Evolutionary conservation across 1,140 invertebrate species (phyloP), one percentile per base, ranked within the genome.

Genomic region (Hormaphis cornu): DNA sequence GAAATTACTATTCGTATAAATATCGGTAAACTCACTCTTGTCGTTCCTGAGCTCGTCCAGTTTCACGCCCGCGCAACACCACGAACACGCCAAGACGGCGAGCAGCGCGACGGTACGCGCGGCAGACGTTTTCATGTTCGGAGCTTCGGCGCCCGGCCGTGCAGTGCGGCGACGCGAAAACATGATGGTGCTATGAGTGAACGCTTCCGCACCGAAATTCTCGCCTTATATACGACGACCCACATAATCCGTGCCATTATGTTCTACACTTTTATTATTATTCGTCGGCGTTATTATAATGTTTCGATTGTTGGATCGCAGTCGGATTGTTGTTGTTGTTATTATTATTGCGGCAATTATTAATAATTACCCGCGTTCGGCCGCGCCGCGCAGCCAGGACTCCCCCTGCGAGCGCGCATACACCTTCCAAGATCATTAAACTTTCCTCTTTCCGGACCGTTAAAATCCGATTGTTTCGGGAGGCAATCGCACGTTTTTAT

Each of bases 401-500:
- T 22, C 61, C 61, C 18, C 30, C 9, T 9, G n/a, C n/a, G n/a
- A 24, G 40, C 14, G 61, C 44, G 44, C n/a, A n/a, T n/a, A n/a
- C n/a, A n/a, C 20, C 28, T 28, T 28, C 50, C 61, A 66, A 50
- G 44, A 66, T 66, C 61, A 66, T 66, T 66, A 66, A 66, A 66
- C 61, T 66, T 66, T 66, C 20, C 61, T 50, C 28, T 66, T 66
- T 66, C 61, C 61, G 28, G 28, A 66, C 61, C 61, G 61, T 66
- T 66, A 66, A 66, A 48, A 66, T 33, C 20, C 44, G 35, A 66
- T 66, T 66, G 61, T 66, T 46, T 66, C 10, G 24, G 22, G 35
- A 66, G 61, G 24, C n/a, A 46, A 66, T 66, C n/a, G n/a, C n/a
- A n/a, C n/a, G n/a, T n/a, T n/a, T n/a, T n/a, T 50, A 50, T 50